A percentile compares a stretch with the other conserved stretches of the same genome.
Conservation (phyloP, 1,140 invertebrate species). For the Heliconius himera region DNA sequence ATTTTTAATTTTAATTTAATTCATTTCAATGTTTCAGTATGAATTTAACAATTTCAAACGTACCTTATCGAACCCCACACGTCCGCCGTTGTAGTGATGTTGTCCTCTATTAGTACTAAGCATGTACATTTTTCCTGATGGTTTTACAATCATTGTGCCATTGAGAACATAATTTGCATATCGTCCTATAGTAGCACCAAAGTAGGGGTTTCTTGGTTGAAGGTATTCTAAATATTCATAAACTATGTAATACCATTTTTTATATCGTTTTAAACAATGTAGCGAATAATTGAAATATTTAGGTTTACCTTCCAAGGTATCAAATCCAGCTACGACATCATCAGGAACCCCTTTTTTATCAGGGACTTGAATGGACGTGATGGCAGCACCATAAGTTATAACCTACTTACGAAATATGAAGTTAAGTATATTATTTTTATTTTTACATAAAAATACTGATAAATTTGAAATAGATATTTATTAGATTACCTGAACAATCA, state of each 20-base stretch:
- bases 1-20: no score
- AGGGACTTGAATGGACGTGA: constrained; percentile 88
- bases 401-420: constrained; percentile 57
- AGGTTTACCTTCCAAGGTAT: constrained; percentile 85
- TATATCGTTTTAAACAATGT: neutral
- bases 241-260: neutral
- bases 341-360: constrained; percentile 86
- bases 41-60: neutral
- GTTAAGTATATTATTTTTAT: neutral
- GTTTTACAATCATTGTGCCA: constrained; percentile 62
- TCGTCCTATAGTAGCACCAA: constrained; percentile 95
- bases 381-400: constrained; percentile 90
- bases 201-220: constrained; percentile 88
- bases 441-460: neutral
- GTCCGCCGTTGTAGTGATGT: constrained; percentile 93
- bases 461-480: neutral
- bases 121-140: constrained; percentile 84
- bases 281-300: neutral
- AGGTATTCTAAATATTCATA: constrained; percentile 82
- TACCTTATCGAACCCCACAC: constrained; percentile 93
- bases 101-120: constrained; percentile 87
- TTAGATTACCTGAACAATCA: constrained; percentile 82
- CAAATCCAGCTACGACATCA: constrained; percentile 91
- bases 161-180: constrained; percentile 91
- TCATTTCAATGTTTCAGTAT: no score